Base-by-base conservation (phyloP, 1,140 invertebrate genomes). In the Drosophila elegans region DNA sequence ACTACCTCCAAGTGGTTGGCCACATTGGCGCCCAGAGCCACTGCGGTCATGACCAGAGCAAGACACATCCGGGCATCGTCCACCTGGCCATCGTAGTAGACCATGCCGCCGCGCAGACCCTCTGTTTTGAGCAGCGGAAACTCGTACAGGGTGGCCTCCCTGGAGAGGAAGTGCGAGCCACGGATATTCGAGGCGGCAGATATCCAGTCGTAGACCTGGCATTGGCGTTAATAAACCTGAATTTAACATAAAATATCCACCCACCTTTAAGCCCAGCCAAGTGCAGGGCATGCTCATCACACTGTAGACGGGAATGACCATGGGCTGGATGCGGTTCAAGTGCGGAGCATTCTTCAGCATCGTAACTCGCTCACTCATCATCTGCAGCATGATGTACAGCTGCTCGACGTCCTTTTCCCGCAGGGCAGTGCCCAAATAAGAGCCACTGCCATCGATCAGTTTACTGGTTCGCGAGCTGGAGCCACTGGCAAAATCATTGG, bases 1-100 rank as follows among this genome's bases (percentile, higher is more conserved):
- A 34, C 34, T 6, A 84, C 16, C 38, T 74, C 38, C 25, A 68
- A 29, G 25, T 88, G 72, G 38, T 88, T 88, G 11, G 41, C 57
- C 27, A 78, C 77, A 29, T 44, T 80, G 21, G 84, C 84, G 9
- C 75, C 76, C 21, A 78, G 51, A 6, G 64, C 45, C 7, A 63
- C 68, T 3, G 84, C 84, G 2, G 84, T 78, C 49, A 88, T 48
- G 0, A 64, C 62, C 27, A 88, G n/a, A 0, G 84, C 64, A 3
- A 88, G n/a, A 13, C 84, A 88, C 84, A 88, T 78, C 6, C 84
- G 80, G 4, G 77, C 80, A 27, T 88, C 84, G 29, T 88, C 84
- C 38, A 80, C 3, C 48, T 88, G 84, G 2, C 62, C 67, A 6
- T 89, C 84, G 44, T 89, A 88, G 77, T 89, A 88, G 32, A 84